phyloP scores from a whole-genome alignment of 2,113 vertebrate species.

The Spea multiplicata region DNA sequence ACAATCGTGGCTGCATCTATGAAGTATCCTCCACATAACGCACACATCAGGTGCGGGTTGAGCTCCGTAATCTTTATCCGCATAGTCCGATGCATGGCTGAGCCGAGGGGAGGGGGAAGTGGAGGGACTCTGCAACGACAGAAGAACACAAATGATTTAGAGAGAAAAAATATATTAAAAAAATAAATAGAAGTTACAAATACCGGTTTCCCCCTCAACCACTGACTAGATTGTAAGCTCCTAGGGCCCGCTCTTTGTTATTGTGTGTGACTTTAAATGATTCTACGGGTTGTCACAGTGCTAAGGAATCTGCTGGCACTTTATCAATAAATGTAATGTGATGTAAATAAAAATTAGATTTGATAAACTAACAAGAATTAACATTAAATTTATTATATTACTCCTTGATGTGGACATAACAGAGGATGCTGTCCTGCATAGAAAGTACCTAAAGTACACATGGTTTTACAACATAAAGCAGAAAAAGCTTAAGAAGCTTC shows the following conservation, averaged over 20 bases:
- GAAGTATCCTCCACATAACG: slow-evolving; percentile 89
- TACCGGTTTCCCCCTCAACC: too few relatives aligned
- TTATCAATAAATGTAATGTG: too few relatives aligned
- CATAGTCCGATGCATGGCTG: slow-evolving; percentile 71
- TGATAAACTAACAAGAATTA: background rate
- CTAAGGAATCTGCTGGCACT: too few relatives aligned
- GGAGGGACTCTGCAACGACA: slow-evolving; percentile 8
- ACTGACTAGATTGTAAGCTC: too few relatives aligned
- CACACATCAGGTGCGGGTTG: slow-evolving; percentile 79
- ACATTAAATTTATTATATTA: background rate
- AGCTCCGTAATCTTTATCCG: slow-evolving; percentile 75
- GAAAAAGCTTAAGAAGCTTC: too few relatives aligned
- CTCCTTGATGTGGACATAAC: too few relatives aligned
- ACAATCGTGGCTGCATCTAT: slow-evolving; percentile 92
- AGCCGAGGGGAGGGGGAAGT: slow-evolving; percentile 33
- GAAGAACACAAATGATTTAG: background rate
- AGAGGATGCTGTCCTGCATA: too few relatives aligned
- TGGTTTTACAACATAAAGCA: too few relatives aligned
- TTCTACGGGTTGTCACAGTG: too few relatives aligned
- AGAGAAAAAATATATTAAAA: background rate
- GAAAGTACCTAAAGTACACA: too few relatives aligned
- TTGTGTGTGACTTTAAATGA: too few relatives aligned
- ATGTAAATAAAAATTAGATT: background rate
- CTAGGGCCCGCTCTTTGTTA: too few relatives aligned
- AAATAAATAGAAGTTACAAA: background rate